Percentiles rank a stretch among this genome's conserved stretches.
These are phyloP conservation scores for Fistularia tabacaria DNA, from an alignment of 2,797 vertebrate species.

Conservation along the genomic window DNA sequence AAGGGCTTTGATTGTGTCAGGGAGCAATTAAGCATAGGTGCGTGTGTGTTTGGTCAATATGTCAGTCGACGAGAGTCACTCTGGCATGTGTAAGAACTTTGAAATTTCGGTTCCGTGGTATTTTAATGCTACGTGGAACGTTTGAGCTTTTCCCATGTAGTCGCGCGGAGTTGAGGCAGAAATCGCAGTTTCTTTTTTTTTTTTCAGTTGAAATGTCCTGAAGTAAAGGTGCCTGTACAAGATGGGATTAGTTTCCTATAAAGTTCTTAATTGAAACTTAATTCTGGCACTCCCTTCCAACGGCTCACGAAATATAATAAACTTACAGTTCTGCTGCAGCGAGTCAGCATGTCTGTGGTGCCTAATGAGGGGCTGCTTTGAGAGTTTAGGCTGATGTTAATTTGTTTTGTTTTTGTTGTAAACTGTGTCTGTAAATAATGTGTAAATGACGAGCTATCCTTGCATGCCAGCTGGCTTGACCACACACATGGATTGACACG, in stretches of 20 bases:
- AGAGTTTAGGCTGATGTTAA: conserved; percentile 43
- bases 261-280: conserved; percentile 1
- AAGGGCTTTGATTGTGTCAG: conserved; percentile 62
- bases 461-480: conserved; percentile 36
- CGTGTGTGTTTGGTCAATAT: conserved; percentile 48
- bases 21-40: conserved; percentile 51
- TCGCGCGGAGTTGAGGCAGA: conserved; percentile 18
- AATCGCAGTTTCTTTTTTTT: no score
- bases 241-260: conserved; percentile 1
- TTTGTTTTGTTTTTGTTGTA: conserved; percentile 65
- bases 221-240: no score
- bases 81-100: conserved; percentile 27
- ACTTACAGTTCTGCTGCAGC: conserved; percentile 20
- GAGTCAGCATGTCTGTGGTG: conserved; percentile 23
- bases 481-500: conserved; percentile 45
- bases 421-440: conserved; percentile 66
- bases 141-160: conserved; percentile 27
- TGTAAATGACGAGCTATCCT: conserved; percentile 52
- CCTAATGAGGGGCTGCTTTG: conserved; percentile 49
- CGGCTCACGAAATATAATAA: conserved; percentile 34
- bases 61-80: conserved; percentile 31
- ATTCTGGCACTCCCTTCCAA: conserved; percentile 24
- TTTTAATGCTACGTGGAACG: conserved; percentile 31
- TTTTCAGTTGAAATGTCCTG: no score
- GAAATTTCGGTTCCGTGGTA: conserved; percentile 16